Base-by-base conservation (phyloP, 2,797 vertebrate species). In the Cossypha caffra region DNA sequence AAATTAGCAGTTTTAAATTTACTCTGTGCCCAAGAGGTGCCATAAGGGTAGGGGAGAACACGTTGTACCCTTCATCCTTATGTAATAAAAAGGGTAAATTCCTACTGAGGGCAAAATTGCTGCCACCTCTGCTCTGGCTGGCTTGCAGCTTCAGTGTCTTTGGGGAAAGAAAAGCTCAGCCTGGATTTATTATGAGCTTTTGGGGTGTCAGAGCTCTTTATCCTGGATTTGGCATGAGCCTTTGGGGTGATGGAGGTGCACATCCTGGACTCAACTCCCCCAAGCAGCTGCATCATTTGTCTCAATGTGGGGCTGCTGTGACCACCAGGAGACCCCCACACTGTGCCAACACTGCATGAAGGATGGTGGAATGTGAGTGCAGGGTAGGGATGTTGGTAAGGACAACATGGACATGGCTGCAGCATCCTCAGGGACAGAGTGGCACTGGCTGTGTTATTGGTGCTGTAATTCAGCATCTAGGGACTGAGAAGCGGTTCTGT, bases 1-100 rank as follows among this genome's bases (percentile, higher is more conserved):
- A 95, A 95, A 96, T 96, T 95, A 96, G 75, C 15, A 3, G 78
- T 50, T 77, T 95, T 93, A 95, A 96, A 91, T 94, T 94, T 86
- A 80, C 61, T 86, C 64, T 38, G 72, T 78, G 91, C 90, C 93
- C 91, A 77, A 87, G 90, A 90, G 94, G 76, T 80, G 76, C 64
- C 38, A 14, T 0, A 0, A 25, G 17, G 15, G 6, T 24, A 7
- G 35, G 63, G 55, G 42, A 87, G 89, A 80, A 83, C 63, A 33
- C 0, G 0, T 18, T 47, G 68, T 74, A 55, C 29, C 63, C 78
- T 83, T 83, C 6, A 0, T 85, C 24, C 19, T 95, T 91, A 57
- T 2, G 38, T 81, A 93, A 95, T 14, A 68, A 74, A 83, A 91
- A 93, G 82, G 83, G 76, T 48, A 69, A 86, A 94, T 66, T 71